Evolutionary conservation across 2,888 invertebrate genomes (phyloP).

Genomic region (Macroteleia sp.): DNA sequence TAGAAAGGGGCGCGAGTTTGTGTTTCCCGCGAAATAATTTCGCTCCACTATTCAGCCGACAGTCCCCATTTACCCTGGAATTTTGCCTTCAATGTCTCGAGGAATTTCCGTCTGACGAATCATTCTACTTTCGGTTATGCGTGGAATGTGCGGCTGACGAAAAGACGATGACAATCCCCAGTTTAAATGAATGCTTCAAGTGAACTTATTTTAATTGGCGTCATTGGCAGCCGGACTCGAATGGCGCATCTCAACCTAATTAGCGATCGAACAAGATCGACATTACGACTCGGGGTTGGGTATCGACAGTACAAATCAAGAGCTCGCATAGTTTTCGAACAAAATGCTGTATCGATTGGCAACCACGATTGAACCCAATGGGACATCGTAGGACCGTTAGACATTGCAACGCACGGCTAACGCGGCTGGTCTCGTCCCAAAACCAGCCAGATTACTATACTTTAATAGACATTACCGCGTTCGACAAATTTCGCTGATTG

Average conservation of each 20-base stretch:
- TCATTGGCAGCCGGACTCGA: constrained; percentile 4
- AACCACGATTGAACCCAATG: constrained; percentile 80
- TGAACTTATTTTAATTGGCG: constrained; percentile 47
- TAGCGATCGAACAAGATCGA: constrained; percentile 71
- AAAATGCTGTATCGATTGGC: constrained; percentile 70
- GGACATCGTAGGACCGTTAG: constrained; percentile 78
- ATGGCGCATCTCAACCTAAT: constrained; percentile 66
- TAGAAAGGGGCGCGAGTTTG: constrained; percentile 24
- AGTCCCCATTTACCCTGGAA: constrained; percentile 47
- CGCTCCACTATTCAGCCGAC: constrained; percentile 49
- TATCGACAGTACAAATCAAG: constrained; percentile 58
- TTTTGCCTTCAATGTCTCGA: constrained; percentile 40
- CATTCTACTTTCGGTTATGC: constrained; percentile 38
- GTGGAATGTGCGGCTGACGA: constrained; percentile 20
- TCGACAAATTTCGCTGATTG: constrained; percentile 22
- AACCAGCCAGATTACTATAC: constrained; percentile 57
- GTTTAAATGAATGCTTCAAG: constrained; percentile 15
- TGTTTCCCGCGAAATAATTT: constrained; percentile 71
- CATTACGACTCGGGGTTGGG: constrained; percentile 25
- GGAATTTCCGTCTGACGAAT: constrained; percentile 39
- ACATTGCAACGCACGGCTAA: constrained; percentile 70
- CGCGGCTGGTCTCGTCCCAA: constrained; percentile 37
- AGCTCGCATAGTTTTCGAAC: constrained; percentile 49
- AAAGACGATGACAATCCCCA: constrained; percentile 11
- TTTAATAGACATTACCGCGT: constrained; percentile 3